These are phyloP conservation scores for Conus ventricosus DNA, from an alignment of 1,140 invertebrate genomes.

Conservation along the genomic window DNA sequence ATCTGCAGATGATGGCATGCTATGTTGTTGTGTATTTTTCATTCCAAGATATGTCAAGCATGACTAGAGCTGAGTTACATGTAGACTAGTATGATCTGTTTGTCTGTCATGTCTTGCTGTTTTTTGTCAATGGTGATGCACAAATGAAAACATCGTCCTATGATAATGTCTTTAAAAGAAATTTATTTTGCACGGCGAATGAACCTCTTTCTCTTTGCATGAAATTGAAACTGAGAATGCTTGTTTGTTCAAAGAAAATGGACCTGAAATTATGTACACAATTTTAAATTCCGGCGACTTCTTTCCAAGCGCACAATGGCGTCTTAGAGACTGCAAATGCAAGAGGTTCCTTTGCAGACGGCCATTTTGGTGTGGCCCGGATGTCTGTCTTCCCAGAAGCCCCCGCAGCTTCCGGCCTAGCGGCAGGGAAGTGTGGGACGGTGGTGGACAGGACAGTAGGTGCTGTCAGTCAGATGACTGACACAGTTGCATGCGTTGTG, in stretches of 20 bases:
- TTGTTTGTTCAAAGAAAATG: background rate
- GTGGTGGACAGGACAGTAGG: background rate
- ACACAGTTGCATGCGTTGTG: constrained; percentile 30
- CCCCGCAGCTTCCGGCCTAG: background rate
- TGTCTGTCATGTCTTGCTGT: background rate
- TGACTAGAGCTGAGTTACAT: background rate
- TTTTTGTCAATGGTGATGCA: background rate
- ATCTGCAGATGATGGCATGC: background rate
- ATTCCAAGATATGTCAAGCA: background rate
- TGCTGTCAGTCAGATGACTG: constrained; percentile 3
- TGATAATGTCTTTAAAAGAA: background rate
- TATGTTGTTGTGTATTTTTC: background rate
- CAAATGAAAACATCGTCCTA: background rate
- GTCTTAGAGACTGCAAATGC: background rate
- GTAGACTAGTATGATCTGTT: background rate
- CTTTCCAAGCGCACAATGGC: background rate
- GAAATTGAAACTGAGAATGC: background rate
- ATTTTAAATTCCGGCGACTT: background rate
- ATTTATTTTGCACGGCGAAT: constrained; percentile 8
- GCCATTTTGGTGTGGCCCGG: background rate
- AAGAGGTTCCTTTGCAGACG: constrained; percentile 16
- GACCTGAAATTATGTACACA: background rate
- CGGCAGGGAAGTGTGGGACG: background rate
- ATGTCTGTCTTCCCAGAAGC: background rate
- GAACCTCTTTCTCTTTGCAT: constrained; percentile 23